Evolutionary conservation across 1,140 invertebrate species (phyloP).

Genomic region (Lordiphosa collinella): DNA sequence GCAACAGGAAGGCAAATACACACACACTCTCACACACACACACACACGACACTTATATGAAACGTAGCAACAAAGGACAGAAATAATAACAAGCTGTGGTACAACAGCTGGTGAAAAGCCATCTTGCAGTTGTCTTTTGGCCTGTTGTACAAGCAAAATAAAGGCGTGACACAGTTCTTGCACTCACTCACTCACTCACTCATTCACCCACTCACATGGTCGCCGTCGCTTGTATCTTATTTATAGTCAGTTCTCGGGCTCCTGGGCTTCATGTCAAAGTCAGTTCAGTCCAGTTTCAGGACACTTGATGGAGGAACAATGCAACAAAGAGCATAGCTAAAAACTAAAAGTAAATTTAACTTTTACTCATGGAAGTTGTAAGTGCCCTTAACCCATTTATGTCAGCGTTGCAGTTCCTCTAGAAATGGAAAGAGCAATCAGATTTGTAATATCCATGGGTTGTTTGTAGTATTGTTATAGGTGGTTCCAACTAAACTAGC

Average conservation of each 20-base stretch:
- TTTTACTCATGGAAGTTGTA: slow-evolving; percentile 3
- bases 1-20: slow-evolving; percentile 51
- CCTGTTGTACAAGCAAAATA: slow-evolving; percentile 52
- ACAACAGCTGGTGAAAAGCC: slow-evolving; percentile 28
- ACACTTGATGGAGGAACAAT: slow-evolving; percentile 22
- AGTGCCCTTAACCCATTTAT: not conserved
- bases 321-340: slow-evolving; percentile 60
- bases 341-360: slow-evolving; percentile 29
- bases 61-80: slow-evolving; percentile 47
- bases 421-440: too few relatives aligned
- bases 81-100: slow-evolving; percentile 61
- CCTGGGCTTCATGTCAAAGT: slow-evolving; percentile 49
- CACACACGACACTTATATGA: slow-evolving; percentile 47
- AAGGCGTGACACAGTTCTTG: slow-evolving; percentile 73
- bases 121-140: slow-evolving; percentile 45
- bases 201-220: slow-evolving; percentile 13
- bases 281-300: slow-evolving; percentile 39
- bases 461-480: too few relatives aligned
- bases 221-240: slow-evolving; percentile 47
- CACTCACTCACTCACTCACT: slow-evolving; percentile 25
- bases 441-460: too few relatives aligned
- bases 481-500: too few relatives aligned
- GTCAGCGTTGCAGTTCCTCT: slow-evolving; percentile 11
- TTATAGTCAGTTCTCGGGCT: slow-evolving; percentile 42
- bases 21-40: slow-evolving; percentile 15